Base-by-base conservation (phyloP, 2,888 invertebrate genomes). In the Caradrina kadenii region DNA sequence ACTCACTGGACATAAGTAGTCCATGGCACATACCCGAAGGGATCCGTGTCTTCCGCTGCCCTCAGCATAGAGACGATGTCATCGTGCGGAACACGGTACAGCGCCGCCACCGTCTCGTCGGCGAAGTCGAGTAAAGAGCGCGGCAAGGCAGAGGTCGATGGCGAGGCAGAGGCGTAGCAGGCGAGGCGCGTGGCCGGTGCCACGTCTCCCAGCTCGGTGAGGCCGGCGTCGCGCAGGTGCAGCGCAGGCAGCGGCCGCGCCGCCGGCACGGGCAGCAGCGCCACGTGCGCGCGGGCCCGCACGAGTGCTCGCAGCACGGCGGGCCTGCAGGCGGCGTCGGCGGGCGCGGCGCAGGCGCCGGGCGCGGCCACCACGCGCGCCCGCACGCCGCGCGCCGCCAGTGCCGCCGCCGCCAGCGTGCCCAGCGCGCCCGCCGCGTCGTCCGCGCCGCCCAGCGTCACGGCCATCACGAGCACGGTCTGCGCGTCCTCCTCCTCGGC, bases 51-150 rank as follows among this genome's bases (percentile, higher is more conserved):
- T 53, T 61, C 39, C 19, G 15, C 58, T 19, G 17, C 55, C 13
- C 55, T 63, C 11, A 70, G 19, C 8, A 60, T 59, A 31, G 62
- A 45, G 8, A 22, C 19, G 26, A 63, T 15, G 6, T 48, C 45
- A 6, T 68, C 70, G 22, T 49, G 56, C 21, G 45, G 56, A 59
- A 56, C 82, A 49, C 8, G 77, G 82, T 91, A 92, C 61, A 22
- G 69, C 6, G 83, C 81, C 26, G 92, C 87, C 13, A 84, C 45
- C 1, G 50, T 62, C 31, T 76, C 59, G 61, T 90, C 89, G 7
- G 89, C 84, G 35, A 93, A 87, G 81, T 94, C 94, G 15, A 91
- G 89, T 70, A 94, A 85, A 21, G 94, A 92, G 73, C 90, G 88
- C 62, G 90, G 49, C 89, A 91, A 83, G 22, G 84, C 67, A 26